Base-by-base conservation (phyloP, 1,140 invertebrate genomes). In the Bombus terrestris region DNA sequence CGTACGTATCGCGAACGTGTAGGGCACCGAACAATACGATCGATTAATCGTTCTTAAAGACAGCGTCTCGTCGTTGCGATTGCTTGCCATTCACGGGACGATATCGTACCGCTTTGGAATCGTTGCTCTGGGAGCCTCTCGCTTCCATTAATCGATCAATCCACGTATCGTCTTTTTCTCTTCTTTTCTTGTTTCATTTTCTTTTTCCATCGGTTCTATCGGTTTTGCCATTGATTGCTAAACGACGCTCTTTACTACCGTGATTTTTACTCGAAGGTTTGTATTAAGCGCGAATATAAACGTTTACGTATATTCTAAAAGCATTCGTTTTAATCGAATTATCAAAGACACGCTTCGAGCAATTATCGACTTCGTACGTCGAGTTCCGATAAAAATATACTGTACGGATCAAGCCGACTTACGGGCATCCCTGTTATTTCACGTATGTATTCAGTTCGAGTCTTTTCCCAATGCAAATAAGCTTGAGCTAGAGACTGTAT, bases 11-110 rank as follows among this genome's bases (percentile, higher is more conserved):
- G 71, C 39, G 5, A 28, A 57, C 39, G 53, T 47, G 57, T 25
- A 59, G 53, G 9, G 22, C 32, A 32, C 1, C 62, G 77, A 35
- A 62, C 71, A 64, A 82, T 82, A 28, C 81, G 57, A 82, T 82
- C 81, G 81, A 82, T 82, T 82, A 75, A 57, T 82, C 71, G 71
- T 82, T 75, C 73, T 75, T 83, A 76, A 83, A 43, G 62, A 57
- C 43, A 69, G 28, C 35, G 25, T 22, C 35, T 47, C 28, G 81
- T 68, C 73, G 41, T 47, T n/a, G 57, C 62, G 69, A 83, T 83
- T 69, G 81, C 74, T 77, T 57, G 81, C 74, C 74, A 57, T 83
- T 83, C 74, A 68, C 18, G 10, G 35, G 43, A 76, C 81, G 28
- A 41, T 69, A 83, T 57, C 69, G 35, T 64, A 12, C 22, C 22